Percentiles rank a stretch among this genome's conserved stretches.
phyloP scores from a whole-genome alignment of 92 coral and sea anemone genomes.

The Hydrozoanthus gracilis region DNA sequence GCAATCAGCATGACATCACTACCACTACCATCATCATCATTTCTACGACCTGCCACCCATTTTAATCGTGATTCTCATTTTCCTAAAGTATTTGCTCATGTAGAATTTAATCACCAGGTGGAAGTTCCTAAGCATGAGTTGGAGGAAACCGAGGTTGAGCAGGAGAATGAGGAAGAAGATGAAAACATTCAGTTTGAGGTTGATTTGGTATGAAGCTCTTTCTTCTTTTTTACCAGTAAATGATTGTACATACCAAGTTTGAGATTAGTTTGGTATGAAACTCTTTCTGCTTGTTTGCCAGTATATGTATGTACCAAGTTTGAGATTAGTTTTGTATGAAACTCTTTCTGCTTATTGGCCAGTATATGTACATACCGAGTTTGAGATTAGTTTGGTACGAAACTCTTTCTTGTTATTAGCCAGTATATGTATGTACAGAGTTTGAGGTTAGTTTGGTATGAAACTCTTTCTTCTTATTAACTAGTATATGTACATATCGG shows the following conservation, averaged over 20 bases:
- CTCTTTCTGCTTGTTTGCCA: too few relatives aligned
- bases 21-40: not conserved
- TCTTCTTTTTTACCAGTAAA: too few relatives aligned
- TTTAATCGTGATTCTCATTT: not conserved
- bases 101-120: constrained; percentile 68
- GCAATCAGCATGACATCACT: not conserved
- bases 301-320: too few relatives aligned
- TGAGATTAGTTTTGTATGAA: too few relatives aligned
- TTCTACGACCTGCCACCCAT: not conserved
- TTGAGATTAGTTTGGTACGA: constrained; percentile 91
- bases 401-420: too few relatives aligned
- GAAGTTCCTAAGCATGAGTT: constrained; percentile 93
- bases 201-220: constrained; percentile 89
- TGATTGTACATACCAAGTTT: constrained; percentile 85
- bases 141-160: constrained; percentile 62
- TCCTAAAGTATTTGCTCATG: not conserved
- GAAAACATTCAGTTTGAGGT: constrained; percentile 91
- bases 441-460: too few relatives aligned
- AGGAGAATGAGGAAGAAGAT: constrained; percentile 64
- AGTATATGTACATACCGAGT: constrained; percentile 79
- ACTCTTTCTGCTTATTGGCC: too few relatives aligned
- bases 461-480: too few relatives aligned
- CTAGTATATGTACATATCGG: too few relatives aligned
- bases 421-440: too few relatives aligned
- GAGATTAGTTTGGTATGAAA: constrained; percentile 89